Evolutionary conservation across 2,888 invertebrate genomes (phyloP), one percentile per base, ranked within the genome.

Genomic region (Clistopyga incitator): DNA sequence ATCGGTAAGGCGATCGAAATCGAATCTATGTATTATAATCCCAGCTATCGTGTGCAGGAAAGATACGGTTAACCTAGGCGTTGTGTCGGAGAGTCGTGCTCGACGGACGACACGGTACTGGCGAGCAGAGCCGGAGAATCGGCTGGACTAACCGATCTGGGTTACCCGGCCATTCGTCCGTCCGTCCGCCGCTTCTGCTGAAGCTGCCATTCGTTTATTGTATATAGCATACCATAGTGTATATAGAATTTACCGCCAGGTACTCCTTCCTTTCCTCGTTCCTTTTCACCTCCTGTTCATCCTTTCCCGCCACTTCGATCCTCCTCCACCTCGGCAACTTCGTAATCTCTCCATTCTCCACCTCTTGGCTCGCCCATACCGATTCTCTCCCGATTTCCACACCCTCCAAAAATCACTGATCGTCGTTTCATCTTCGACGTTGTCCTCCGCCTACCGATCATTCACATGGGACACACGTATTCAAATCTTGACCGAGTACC

Each of bases 81-180:
- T 72, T 72, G 76, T 75, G 67, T 78, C 68, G 87, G 81, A 84
- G 88, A 89, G 89, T 89, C 91, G 88, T 89, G 90, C 85, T 88
- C 93, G 91, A 88, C 90, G 90, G 92, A 89, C 91, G 88, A 88
- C 88, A 90, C 91, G 89, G 87, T 88, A 92, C 93, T 93, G 93
- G 87, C 90, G 84, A 89, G 89, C 87, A 86, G 85, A 85, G 87
- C 87, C 88, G 88, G 85, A 86, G 90, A 89, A 92, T 92, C 91
- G 92, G 86, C 87, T 88, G 88, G 88, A 90, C 90, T 89, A 88
- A 90, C 88, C 92, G 88, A 93, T 93, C 93, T 93, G 92, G 93
- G 93, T 93, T 93, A 93, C 92, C 93, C 93, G 93, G 93, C 93
- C 93, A 93, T 91, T 88, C 89, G 91, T 91, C 92, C 90, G 89